Evolutionary conservation across 2,797 vertebrate genomes (phyloP).

Genomic region (Sebastes minor): DNA sequence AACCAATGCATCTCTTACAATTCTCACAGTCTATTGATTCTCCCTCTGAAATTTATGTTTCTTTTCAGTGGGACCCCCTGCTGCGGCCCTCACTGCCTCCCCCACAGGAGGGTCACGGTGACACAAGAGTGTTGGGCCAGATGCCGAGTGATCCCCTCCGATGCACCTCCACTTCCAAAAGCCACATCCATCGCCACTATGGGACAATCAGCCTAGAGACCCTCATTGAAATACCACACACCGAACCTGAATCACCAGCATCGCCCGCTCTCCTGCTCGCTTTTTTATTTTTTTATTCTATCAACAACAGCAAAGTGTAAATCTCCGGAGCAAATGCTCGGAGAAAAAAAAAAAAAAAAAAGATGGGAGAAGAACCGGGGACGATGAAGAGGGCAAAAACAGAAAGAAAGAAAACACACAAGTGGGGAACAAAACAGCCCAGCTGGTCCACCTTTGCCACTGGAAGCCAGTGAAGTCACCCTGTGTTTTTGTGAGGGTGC

Average conservation of each 20-base stretch:
- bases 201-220: conserved; percentile 63
- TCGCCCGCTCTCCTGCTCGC: conserved; percentile 39
- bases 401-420: conserved; percentile 60
- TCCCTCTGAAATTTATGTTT: conserved; percentile 86
- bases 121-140: conserved; percentile 86
- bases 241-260: conserved; percentile 67
- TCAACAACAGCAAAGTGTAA: conserved; percentile 72
- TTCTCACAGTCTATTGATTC: conserved; percentile 83
- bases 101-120: conserved; percentile 76
- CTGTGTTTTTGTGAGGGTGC: conserved; percentile 78
- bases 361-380: conserved; percentile 50
- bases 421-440: conserved; percentile 78
- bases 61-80: conserved; percentile 81
- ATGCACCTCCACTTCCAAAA: conserved; percentile 75
- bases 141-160: conserved; percentile 85
- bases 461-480: conserved; percentile 79
- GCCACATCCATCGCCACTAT: conserved; percentile 71
- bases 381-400: conserved; percentile 51
- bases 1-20: conserved; percentile 79
- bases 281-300: conserved; percentile 40
- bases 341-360: conserved; percentile 42
- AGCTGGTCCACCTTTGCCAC: conserved; percentile 84
- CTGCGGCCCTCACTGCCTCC: conserved; percentile 82
- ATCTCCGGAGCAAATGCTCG: conserved; percentile 70
- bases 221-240: conserved; percentile 71